A percentile compares a stretch with the other conserved stretches of the same genome.
Conservation (phyloP, 2,888 invertebrate genomes). For the Drepanosiphum platanoidis region DNA sequence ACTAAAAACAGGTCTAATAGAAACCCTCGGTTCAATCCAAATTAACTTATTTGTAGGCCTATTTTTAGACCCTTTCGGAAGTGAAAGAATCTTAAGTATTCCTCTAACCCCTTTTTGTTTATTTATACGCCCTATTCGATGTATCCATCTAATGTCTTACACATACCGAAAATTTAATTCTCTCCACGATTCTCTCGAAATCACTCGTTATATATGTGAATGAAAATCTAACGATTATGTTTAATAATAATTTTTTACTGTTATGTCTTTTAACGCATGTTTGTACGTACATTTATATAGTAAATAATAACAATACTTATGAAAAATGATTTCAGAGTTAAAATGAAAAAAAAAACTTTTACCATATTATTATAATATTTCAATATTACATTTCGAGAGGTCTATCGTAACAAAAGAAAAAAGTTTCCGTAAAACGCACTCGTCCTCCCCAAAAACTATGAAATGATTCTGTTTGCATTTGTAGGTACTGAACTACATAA, state of each 20-base stretch:
- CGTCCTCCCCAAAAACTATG: neutral
- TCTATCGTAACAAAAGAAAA: too few species aligned
- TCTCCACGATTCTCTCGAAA: neutral
- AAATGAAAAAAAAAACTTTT: too few species aligned
- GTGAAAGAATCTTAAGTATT: conserved; percentile 35
- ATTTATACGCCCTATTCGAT: conserved; percentile 42
- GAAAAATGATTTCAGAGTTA: too few species aligned
- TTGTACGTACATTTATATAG: too few species aligned
- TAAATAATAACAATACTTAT: too few species aligned
- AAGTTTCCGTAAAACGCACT: neutral
- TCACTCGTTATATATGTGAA: neutral
- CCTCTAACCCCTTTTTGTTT: conserved; percentile 35
- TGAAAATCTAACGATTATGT: neutral
- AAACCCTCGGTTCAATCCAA: conserved; percentile 23
- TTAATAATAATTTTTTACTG: neutral
- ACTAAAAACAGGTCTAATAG: conserved; percentile 14
- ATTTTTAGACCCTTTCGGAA: conserved; percentile 36
- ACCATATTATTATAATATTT: too few species aligned
- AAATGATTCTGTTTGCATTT: neutral
- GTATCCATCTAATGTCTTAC: neutral
- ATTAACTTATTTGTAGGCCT: conserved; percentile 8
- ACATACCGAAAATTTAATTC: neutral
- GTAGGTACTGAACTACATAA: too few species aligned
- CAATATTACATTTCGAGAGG: neutral
- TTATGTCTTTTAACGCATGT: too few species aligned